phyloP scores from a whole-genome alignment of 2,888 invertebrate genomes.

The Apodemia mormo region DNA sequence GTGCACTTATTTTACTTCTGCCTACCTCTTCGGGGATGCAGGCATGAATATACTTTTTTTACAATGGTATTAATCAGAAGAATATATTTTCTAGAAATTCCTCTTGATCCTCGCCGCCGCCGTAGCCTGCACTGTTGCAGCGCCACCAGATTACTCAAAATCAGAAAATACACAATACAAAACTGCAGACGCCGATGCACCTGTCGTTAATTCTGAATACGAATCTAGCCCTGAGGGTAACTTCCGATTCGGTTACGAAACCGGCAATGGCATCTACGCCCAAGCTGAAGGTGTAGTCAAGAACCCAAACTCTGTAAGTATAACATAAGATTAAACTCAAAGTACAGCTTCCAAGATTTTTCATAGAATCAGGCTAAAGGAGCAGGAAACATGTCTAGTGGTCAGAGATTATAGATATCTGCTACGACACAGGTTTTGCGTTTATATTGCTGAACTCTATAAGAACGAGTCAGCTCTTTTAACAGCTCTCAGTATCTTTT shows the following conservation, averaged over 20 bases:
- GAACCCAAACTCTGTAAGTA: conserved; percentile 7
- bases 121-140: conserved; percentile 4
- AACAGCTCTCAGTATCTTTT: too few species aligned
- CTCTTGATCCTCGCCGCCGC: conserved; percentile 5
- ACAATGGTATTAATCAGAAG: too few species aligned
- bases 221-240: neutral
- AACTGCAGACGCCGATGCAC: neutral
- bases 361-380: too few species aligned
- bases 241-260: neutral
- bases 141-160: neutral
- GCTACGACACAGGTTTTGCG: too few species aligned
- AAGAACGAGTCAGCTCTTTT: too few species aligned
- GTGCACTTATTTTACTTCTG: too few species aligned
- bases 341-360: neutral
- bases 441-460: too few species aligned
- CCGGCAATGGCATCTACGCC: neutral
- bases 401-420: too few species aligned
- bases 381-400: too few species aligned
- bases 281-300: neutral
- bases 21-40: too few species aligned
- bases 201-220: neutral
- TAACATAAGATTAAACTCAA: neutral
- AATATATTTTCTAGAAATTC: neutral
- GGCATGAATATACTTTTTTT: too few species aligned
- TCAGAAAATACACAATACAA: neutral